Evolutionary conservation across 1,140 invertebrate genomes (phyloP), one percentile per base, ranked within the genome.

Genomic region (Meteorus sp.): DNA sequence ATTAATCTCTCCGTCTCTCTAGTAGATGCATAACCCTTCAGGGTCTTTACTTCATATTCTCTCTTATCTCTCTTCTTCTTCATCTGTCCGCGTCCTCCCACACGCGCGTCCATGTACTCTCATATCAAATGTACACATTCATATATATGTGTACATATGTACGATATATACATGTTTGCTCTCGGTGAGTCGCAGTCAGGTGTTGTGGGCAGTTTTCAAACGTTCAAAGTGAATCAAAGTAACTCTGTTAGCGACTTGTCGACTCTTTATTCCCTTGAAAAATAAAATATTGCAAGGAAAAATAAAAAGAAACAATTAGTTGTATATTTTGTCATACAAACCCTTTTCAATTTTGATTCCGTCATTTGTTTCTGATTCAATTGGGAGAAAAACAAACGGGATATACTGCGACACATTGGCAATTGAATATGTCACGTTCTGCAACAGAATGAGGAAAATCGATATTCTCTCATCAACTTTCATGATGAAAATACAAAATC

Each of bases 1-100:
- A 79, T 79, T 78, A 79, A 79, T 79, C 74, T 78, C 44, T 75
- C 72, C 69, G 65, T 70, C 64, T 63, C 60, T 59, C 57, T 39
- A 39, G 3, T 17, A 44, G 22, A 25, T 23, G 25, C 45, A 44
- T 11, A 11, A 35, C 51, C 51, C 50, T 20, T 48, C 47, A 22
- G 29, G 48, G 35, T 35, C 19, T 22, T 8, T 44, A 4, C 15
- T 23, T 23, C 27, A 13, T 47, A 47, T 51, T 29, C 43, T 51
- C 57, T 33, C 33, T 39, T 23, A 25, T 58, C 47, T 29, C 33
- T 29, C 48, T 60, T 61, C 27, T 59, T 52, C 22, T 19, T 45
- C n/a, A n/a, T n/a, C n/a, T n/a, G n/a, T n/a, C n/a, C n/a, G n/a
- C 58, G 37, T 19, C 11, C 19, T 53, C 15, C 56, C 50, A 25